A percentile compares a stretch with the other conserved stretches of the same genome.
Conservation (phyloP, 1,140 invertebrate genomes). For the Teleopsis dalmanni region DNA sequence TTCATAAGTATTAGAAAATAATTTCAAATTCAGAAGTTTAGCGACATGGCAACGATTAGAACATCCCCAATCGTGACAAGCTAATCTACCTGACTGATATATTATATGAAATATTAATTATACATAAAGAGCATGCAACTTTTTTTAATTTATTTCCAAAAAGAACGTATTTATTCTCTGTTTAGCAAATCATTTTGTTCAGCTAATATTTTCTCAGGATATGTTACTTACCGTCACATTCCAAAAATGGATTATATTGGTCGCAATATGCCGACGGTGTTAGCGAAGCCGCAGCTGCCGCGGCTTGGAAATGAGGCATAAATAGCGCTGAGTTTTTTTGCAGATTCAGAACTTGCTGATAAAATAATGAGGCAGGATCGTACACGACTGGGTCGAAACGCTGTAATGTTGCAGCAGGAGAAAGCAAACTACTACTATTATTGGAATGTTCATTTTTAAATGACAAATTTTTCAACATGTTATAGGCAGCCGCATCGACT, state of each 20-base stretch:
- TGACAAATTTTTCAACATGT: slow-evolving; percentile 21
- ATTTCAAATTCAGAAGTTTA: no score
- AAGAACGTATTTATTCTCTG: no score
- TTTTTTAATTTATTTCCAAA: no score
- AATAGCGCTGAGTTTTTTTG: slow-evolving; percentile 38
- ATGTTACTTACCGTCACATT: slow-evolving; percentile 31
- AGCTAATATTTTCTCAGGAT: background rate
- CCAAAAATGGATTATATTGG: slow-evolving; percentile 34
- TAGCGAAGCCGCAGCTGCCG: slow-evolving; percentile 31
- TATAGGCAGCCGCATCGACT: slow-evolving; percentile 26
- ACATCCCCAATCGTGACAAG: no score
- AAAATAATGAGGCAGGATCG: slow-evolving; percentile 36
- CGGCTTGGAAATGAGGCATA: slow-evolving; percentile 39
- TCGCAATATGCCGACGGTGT: slow-evolving; percentile 33
- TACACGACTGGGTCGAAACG: slow-evolving; percentile 34
- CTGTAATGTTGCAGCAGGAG: slow-evolving; percentile 21
- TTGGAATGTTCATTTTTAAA: background rate
- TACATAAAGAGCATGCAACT: no score
- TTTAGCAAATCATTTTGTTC: no score
- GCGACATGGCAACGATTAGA: no score
- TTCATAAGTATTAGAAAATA: no score
- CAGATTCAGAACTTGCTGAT: slow-evolving; percentile 36
- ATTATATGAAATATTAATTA: no score
- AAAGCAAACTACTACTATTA: slow-evolving; percentile 8
- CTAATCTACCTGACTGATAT: no score